phyloP scores from a whole-genome alignment of 1,140 invertebrate species.

The Tetramorium parvispinum region DNA sequence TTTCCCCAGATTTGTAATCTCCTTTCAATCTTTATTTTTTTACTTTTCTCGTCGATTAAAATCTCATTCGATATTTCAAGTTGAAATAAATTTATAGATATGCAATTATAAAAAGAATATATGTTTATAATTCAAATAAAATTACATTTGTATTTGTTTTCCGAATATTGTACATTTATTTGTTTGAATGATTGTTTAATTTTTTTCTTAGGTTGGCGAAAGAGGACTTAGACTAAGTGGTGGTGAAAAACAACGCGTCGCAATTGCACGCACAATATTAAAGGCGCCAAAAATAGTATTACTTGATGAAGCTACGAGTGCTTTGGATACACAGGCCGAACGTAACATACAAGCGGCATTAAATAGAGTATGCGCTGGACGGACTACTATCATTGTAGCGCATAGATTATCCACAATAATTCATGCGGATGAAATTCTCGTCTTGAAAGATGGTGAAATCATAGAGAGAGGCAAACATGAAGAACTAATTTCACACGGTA shows the following conservation, averaged over 20 bases:
- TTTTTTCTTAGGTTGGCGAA: constrained; percentile 87
- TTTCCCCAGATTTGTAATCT: too few species aligned
- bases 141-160: background rate
- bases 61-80: background rate
- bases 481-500: constrained; percentile 89
- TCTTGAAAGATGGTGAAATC: constrained; percentile 95
- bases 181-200: constrained; percentile 28
- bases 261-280: constrained; percentile 95
- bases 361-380: constrained; percentile 91
- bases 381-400: constrained; percentile 96
- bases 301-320: constrained; percentile 96
- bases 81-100: background rate
- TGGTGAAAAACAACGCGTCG: constrained; percentile 97
- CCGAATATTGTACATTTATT: background rate
- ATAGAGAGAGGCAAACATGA: constrained; percentile 96
- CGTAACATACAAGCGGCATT: constrained; percentile 94
- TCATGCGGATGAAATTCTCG: constrained; percentile 96
- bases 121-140: background rate
- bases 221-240: constrained; percentile 93
- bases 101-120: background rate
- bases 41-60: background rate
- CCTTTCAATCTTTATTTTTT: background rate
- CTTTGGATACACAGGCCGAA: constrained; percentile 94
- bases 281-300: constrained; percentile 95
- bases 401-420: constrained; percentile 97